Evolutionary conservation across 2,113 vertebrate genomes (phyloP).

Genomic region (Pseudolaguvia tuberculata): DNA sequence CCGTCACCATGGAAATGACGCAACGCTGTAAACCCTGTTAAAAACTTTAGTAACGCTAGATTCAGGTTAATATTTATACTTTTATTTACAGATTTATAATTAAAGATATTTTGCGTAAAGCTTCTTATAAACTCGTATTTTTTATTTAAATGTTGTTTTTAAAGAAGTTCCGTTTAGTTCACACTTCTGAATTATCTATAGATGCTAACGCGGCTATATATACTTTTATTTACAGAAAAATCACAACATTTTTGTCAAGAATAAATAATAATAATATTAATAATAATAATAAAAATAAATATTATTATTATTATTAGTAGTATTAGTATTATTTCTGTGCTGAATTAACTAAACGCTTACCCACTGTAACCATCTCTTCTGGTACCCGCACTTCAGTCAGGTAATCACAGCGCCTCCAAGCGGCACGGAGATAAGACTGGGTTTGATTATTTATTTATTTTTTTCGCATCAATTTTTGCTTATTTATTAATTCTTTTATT

Average conservation of each 20-base stretch:
- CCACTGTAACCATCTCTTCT: constrained; percentile 33
- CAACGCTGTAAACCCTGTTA: neutral
- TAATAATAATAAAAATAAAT: too few species aligned
- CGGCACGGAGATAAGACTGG: neutral
- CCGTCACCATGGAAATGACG: constrained; percentile 1
- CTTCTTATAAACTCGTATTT: neutral
- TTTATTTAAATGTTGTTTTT: neutral
- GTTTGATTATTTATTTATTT: neutral
- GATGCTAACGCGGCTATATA: neutral
- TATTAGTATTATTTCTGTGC: neutral
- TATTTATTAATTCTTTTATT: neutral
- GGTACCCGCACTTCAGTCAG: neutral
- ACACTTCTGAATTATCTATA: neutral
- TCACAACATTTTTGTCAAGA: too few species aligned
- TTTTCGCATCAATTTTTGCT: neutral
- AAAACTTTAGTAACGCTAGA: neutral
- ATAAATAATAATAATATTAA: neutral
- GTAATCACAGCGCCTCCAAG: neutral
- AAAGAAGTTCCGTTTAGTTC: neutral
- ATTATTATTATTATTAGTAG: too few species aligned
- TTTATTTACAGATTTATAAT: neutral
- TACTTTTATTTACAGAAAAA: neutral
- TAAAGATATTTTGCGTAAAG: neutral
- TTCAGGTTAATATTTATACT: neutral
- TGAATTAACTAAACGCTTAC: neutral